Conservation (phyloP, 2,797 vertebrate genomes). For the Gymnoscopelus microlampas region DNA sequence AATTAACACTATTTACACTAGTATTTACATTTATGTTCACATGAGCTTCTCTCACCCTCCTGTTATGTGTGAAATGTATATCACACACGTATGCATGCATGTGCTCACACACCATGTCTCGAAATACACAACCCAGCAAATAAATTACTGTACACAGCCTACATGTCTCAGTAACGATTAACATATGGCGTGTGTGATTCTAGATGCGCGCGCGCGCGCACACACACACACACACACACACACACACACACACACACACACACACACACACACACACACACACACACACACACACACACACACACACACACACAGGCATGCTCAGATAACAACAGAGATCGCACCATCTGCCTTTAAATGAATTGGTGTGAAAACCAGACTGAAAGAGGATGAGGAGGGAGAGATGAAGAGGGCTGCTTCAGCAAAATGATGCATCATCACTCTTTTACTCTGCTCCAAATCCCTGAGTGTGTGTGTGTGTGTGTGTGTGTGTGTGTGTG, state of each 20-base stretch:
- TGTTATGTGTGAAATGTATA: too few relatives aligned
- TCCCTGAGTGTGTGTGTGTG: constrained; percentile 44
- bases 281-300: not conserved
- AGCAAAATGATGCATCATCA: constrained; percentile 75
- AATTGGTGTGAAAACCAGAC: constrained; percentile 36
- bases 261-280: not conserved
- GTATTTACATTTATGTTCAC: too few relatives aligned
- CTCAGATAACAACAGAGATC: constrained; percentile 6
- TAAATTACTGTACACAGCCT: too few relatives aligned
- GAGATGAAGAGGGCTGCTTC: constrained; percentile 72
- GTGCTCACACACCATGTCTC: too few relatives aligned
- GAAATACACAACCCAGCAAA: too few relatives aligned
- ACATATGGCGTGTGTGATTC: too few relatives aligned
- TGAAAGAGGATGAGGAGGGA: constrained; percentile 32
- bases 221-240: not conserved
- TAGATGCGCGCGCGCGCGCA: not conserved
- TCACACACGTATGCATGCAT: too few relatives aligned
- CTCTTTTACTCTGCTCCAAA: constrained; percentile 56
- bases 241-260: not conserved
- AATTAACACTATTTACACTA: too few relatives aligned
- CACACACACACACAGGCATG: not conserved
- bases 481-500: constrained; percentile 14
- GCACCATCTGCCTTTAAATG: constrained; percentile 22
- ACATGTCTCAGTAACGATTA: too few relatives aligned
- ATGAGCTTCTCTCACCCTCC: too few relatives aligned